Conservation (phyloP, 2,888 invertebrate genomes). For the Drepana falcataria region DNA sequence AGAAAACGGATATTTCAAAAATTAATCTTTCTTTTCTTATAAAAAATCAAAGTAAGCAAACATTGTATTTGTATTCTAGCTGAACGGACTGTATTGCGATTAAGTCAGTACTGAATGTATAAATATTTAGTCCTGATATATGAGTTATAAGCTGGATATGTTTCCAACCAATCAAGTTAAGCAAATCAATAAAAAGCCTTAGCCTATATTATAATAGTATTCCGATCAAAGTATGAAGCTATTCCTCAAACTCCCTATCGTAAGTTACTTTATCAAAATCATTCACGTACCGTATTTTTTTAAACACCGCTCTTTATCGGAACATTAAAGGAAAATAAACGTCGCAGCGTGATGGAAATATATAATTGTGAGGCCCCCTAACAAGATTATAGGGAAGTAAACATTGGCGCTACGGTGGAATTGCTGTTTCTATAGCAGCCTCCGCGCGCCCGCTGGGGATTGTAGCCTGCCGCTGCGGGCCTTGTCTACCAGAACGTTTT, state of each 20-base stretch:
- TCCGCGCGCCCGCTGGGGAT: slow-evolving; percentile 29
- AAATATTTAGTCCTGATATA: no score
- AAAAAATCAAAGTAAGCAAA: no score
- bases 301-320: not conserved
- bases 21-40: no score
- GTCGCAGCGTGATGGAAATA: slow-evolving; percentile 33
- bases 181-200: no score
- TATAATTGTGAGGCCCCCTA: slow-evolving; percentile 35
- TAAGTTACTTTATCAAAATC: not conserved
- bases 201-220: no score
- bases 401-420: slow-evolving; percentile 69
- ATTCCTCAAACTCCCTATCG: not conserved
- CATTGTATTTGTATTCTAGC: no score
- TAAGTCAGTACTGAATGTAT: no score
- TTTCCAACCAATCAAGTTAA: no score
- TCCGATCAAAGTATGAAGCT: no score
- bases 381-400: slow-evolving; percentile 65
- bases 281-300: not conserved
- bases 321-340: slow-evolving; percentile 3
- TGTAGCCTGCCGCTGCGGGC: not conserved
- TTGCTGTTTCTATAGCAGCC: slow-evolving; percentile 55
- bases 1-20: no score
- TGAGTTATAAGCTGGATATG: no score
- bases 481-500: not conserved
- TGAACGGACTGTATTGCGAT: no score